A percentile compares a stretch with the other conserved stretches of the same genome.
These are phyloP conservation scores for Bettongia penicillata DNA, from an alignment of 2,113 vertebrate genomes.

Conservation along the genomic window DNA sequence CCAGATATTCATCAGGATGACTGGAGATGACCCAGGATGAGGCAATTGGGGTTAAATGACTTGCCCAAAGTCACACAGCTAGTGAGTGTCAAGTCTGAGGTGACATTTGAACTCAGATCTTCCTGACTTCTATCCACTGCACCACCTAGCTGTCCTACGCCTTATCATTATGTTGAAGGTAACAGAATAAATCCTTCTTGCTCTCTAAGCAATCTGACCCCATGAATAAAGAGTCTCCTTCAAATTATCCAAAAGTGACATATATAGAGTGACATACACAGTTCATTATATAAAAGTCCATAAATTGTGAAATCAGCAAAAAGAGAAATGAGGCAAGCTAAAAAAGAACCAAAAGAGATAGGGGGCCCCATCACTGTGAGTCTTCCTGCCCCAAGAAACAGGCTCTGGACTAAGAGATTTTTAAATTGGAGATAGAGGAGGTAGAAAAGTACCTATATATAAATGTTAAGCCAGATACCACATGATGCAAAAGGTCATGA, in stretches of 20 bases:
- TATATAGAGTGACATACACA: background rate
- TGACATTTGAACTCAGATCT: no score
- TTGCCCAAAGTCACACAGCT: no score
- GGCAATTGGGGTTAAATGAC: no score
- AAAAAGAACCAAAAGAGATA: background rate
- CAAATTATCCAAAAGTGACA: background rate
- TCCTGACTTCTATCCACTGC: no score
- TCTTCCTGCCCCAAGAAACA: background rate
- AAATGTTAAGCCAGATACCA: no score
- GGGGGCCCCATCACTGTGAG: background rate
- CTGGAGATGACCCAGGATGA: no score
- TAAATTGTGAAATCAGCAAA: background rate
- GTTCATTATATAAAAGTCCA: background rate
- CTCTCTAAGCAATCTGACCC: background rate
- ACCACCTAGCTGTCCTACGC: background rate
- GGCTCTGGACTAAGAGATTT: background rate
- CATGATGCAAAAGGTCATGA: background rate
- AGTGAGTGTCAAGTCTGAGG: no score
- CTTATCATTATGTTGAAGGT: background rate
- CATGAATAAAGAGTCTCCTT: background rate
- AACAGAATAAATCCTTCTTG: background rate
- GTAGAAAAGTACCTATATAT: background rate
- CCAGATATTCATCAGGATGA: no score
- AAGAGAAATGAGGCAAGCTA: background rate
- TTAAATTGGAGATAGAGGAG: background rate